These are phyloP conservation scores for Muntiacus reevesi DNA, from an alignment of 2,113 vertebrate species.

Conservation along the genomic window DNA sequence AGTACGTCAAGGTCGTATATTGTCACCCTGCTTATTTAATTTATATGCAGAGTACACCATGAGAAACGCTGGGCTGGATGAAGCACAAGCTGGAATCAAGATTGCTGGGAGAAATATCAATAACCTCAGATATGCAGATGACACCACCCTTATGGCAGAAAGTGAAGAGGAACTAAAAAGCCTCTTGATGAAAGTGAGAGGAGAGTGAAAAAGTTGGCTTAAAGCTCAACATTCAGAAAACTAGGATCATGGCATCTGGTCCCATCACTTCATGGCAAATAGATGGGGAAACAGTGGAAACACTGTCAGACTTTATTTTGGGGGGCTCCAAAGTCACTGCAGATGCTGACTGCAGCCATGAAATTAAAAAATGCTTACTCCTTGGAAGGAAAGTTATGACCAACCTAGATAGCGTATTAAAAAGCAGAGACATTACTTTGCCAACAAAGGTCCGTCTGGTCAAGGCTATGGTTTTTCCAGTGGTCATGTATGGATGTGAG, in stretches of 20 bases:
- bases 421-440: not conserved
- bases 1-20: too few relatives aligned
- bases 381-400: not conserved
- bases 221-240: not conserved
- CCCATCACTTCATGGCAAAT: not conserved
- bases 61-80: too few relatives aligned
- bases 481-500: not conserved
- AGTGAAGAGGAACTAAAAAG: not conserved
- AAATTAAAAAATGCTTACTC: not conserved
- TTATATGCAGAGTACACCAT: too few relatives aligned
- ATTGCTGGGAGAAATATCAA: too few relatives aligned
- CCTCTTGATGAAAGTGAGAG: not conserved
- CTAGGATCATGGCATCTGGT: fast-evolving
- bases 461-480: not conserved
- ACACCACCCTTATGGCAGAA: too few relatives aligned
- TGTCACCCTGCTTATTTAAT: too few relatives aligned
- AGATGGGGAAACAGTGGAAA: not conserved
- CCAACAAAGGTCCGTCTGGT: not conserved
- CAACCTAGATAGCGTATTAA: not conserved
- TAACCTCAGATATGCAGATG: too few relatives aligned
- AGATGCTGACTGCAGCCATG: not conserved
- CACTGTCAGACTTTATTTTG: not conserved
- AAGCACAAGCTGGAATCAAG: too few relatives aligned
- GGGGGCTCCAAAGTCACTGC: not conserved
- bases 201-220: not conserved